Base-by-base conservation (phyloP, 2,113 vertebrate species). In the Bos indicus region DNA sequence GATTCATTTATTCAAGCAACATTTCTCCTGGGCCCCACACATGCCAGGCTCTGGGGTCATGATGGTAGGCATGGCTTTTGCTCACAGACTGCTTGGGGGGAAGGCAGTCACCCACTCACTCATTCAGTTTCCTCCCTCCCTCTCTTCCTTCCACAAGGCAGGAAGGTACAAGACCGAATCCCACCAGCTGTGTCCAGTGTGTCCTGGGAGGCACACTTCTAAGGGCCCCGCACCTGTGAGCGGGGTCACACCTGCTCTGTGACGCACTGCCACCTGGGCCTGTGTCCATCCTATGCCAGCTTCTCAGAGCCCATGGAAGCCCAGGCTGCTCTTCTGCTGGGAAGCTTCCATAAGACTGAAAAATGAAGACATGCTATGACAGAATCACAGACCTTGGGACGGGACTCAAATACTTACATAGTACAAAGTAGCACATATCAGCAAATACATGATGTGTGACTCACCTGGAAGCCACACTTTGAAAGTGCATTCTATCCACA, bases 171-270 rank as follows among this genome's bases (percentile, higher is more conserved):
- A 82, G 77, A 21, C 46, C 19, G 7, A 15, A 10, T n/a, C 2
- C 40, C 5, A 14, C 25, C 3, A 0, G 3, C 0, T 19, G 64
- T 5, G 6, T 19, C 51, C 62, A 13, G 33, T 1, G 1, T 11
- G 40, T 60, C 51, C 23, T 2, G 4, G 11, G 33, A 71, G 67
- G 67, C n/a, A 54, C 30, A 46, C 3, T 1, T 1, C 4, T 3
- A 7, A 43, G 30, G 33, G 19, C 40, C 33, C 71, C 0, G 9
- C 26, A 46, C 21, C 36, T 74, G 21, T 25, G 71, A 5, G 67
- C 1, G 10, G 71, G 36, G 36, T 7, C 71, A 7, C 71, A 74
- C 36, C 19, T 43, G 71, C 71, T 74, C 19, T 74, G 1, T 40
- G 36, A 26, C 0, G 0, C 71, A 26, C 3, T 14, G 36, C 13